Evolutionary conservation across 2,113 vertebrate genomes (phyloP), one percentile per base, ranked within the genome.

Genomic region (Psittacus erithacus): DNA sequence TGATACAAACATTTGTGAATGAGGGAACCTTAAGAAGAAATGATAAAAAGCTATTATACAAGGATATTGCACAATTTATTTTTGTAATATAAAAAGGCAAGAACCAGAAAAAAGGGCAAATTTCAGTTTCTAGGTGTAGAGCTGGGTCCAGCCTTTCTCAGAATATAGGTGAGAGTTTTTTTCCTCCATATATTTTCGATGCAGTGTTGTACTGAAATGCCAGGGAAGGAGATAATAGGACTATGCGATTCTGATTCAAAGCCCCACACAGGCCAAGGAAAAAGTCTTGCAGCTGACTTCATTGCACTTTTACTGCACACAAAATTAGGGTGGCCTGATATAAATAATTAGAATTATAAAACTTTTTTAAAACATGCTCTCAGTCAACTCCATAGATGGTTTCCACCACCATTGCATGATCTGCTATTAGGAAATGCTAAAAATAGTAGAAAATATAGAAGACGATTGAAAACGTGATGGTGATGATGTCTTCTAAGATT

Each of bases 101-200:
- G 18, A 81, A 76, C 0, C 3, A 55, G 38, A 31, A 53, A 63
- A 90, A 87, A 27, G 3, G 2, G 10, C 2, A 46, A 49, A 41
- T 52, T 91, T 87, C 3, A 22, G 11, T 47, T 41, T 87, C 17
- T 63, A 82, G 2, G 2, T 47, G 20, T 69, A 71, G 53, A 91
- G 12, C 3, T 29, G 5, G 4, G 38, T 23, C 20, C 7, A 38
- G 23, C 55, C 4, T 24, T 88, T 80, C 67, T 82, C 52, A 75
- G 39, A 89, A 77, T 13, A 35, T 5, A 41, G 3, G 2, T 49
- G 22, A 49, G 11, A 1, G 0, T 0, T 71, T 71, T 70, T 64
- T 71, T 17, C 1, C 3, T 31, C 52, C 13, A 1, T 29, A 7
- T 19, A 5, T 2, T 8, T 3, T 41, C 9, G 55, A 4, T 68